These are phyloP conservation scores for Drosophila nr. perissopoda DNA, from an alignment of 2,888 invertebrate genomes.

Conservation along the genomic window DNA sequence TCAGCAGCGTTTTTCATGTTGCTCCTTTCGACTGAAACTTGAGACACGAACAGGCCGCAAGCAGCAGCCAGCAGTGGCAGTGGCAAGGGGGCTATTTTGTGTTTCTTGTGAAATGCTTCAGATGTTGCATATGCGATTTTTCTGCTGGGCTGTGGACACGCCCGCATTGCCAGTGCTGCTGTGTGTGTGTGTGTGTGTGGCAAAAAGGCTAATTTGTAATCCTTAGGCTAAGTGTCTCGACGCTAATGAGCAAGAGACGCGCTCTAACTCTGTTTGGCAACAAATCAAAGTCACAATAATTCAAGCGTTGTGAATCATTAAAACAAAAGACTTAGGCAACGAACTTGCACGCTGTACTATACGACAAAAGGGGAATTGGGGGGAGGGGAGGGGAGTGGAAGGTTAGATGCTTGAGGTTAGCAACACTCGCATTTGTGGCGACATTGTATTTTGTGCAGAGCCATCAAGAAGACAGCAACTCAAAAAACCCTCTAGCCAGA, in stretches of 20 bases:
- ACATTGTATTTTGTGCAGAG: slow-evolving; percentile 59
- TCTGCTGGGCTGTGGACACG: slow-evolving; percentile 67
- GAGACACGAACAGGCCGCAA: slow-evolving; percentile 63
- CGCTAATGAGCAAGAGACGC: slow-evolving; percentile 68
- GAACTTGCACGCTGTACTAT: slow-evolving; percentile 49
- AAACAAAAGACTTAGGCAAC: slow-evolving; percentile 82
- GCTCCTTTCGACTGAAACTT: slow-evolving; percentile 65
- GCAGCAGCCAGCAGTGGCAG: slow-evolving; percentile 17
- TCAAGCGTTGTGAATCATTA: slow-evolving; percentile 75
- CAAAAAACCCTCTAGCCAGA: slow-evolving; percentile 44
- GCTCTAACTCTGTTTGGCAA: slow-evolving; percentile 9
- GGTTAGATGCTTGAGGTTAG: slow-evolving; percentile 1
- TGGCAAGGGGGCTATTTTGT: slow-evolving; percentile 14
- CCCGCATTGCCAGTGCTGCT: slow-evolving; percentile 56
- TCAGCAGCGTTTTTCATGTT: slow-evolving; percentile 79
- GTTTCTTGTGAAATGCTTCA: slow-evolving; percentile 70
- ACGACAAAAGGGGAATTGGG: neutral
- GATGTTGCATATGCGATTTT: slow-evolving; percentile 75
- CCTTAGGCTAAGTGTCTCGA: slow-evolving; percentile 79
- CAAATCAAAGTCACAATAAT: slow-evolving; percentile 80
- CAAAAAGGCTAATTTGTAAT: slow-evolving; percentile 80
- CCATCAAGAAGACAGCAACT: slow-evolving; percentile 68
- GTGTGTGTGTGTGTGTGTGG: slow-evolving; percentile 15
- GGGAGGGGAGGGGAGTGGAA: too few species aligned
- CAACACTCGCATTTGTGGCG: neutral